Evolutionary conservation across 2,113 vertebrate genomes (phyloP).

Genomic region (Delphinus delphis): DNA sequence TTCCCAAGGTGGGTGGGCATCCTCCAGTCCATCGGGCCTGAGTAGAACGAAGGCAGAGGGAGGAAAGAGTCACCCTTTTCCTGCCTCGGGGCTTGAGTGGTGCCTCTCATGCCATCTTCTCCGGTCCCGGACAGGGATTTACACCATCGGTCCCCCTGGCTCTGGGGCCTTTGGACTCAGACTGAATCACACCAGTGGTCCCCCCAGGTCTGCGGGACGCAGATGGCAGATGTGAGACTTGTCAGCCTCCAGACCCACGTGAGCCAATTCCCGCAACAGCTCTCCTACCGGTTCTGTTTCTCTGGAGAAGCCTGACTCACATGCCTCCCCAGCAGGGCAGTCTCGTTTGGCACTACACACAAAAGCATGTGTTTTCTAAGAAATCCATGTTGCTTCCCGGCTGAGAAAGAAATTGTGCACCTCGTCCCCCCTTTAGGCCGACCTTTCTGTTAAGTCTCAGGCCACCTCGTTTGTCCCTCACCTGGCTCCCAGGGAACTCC

Average conservation of each 20-base stretch:
- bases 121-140: too few relatives aligned
- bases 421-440: not conserved
- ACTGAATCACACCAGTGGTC: not conserved
- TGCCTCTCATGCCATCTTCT: not conserved
- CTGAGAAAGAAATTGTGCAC: not conserved
- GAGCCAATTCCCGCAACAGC: not conserved
- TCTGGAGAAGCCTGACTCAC: not conserved
- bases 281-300: not conserved
- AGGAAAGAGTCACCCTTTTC: not conserved
- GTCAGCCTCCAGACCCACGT: not conserved
- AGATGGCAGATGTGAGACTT: not conserved
- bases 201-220: not conserved
- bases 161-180: not conserved
- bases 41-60: not conserved
- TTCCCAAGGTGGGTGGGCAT: not conserved
- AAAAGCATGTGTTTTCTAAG: not conserved
- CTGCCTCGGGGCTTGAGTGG: not conserved
- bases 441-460: not conserved
- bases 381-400: not conserved
- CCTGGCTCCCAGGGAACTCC: not conserved
- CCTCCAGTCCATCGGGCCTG: not conserved
- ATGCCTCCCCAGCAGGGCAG: accelerated
- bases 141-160: not conserved
- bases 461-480: not conserved
- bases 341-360: not conserved